Conservation (phyloP, 1,140 invertebrate species). For the Oreohelix idahoensis region DNA sequence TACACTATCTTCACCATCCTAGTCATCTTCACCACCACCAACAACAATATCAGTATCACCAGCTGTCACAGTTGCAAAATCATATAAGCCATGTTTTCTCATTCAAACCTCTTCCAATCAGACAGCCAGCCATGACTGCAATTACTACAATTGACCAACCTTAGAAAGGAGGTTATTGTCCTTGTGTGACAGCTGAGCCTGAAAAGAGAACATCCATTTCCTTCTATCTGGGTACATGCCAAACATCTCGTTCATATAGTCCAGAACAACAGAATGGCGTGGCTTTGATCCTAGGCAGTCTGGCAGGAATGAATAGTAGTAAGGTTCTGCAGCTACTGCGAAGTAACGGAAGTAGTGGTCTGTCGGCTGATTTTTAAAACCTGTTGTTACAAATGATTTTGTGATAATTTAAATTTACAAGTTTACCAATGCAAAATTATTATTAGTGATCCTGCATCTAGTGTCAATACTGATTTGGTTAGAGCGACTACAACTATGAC, state of each 20-base stretch:
- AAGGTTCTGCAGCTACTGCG: neutral
- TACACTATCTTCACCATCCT: too few relatives aligned
- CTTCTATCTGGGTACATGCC: neutral
- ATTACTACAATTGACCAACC: neutral
- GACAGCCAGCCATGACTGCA: neutral
- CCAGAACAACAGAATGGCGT: neutral
- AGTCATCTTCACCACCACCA: too few relatives aligned
- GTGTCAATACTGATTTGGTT: too few relatives aligned
- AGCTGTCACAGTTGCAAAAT: too few relatives aligned
- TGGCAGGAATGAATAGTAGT: neutral
- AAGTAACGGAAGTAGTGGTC: conserved; percentile 20
- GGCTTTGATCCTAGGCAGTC: conserved; percentile 6
- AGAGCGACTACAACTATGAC: too few relatives aligned
- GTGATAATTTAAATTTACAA: too few relatives aligned
- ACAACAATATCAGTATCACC: too few relatives aligned
- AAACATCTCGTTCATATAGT: conserved; percentile 18
- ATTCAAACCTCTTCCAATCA: too few relatives aligned
- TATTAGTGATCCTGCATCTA: too few relatives aligned
- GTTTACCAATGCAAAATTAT: too few relatives aligned
- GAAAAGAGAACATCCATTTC: conserved; percentile 19
- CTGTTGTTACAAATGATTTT: neutral
- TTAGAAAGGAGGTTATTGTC: conserved; percentile 12
- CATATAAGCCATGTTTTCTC: too few relatives aligned
- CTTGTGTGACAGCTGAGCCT: neutral
- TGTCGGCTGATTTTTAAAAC: conserved; percentile 5